Evolutionary conservation across 2,888 invertebrate species (phyloP), one percentile per base, ranked within the genome.

Genomic region (Mycalesis mineus): DNA sequence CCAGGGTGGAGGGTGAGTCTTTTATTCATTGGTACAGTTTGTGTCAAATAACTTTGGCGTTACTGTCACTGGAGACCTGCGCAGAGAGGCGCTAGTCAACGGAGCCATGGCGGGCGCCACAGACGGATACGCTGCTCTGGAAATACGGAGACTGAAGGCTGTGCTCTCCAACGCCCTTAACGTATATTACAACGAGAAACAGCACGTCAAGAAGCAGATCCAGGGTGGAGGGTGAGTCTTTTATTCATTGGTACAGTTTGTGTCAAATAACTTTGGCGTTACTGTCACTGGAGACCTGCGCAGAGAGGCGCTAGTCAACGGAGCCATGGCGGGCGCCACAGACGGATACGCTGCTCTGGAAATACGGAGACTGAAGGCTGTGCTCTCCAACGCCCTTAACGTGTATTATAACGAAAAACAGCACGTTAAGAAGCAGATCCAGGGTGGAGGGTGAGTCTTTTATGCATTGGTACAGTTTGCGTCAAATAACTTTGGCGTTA

Each of bases 351-450:
- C 97, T 2, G 93, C 92, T 84, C 84, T 94, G 53, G 98, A 98
- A 87, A 89, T 92, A 0, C 92, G 94, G 58, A 93, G 95, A 64
- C 88, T 99, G 15, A 94, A 94, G 63, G 95, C 95, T 13, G 94
- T 95, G 68, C 94, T 95, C 68, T 89, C 94, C 0, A 82, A 91
- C 7, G 93, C 96, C 61, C 88, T 99, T 37, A 94, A 95, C 57
- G 92, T 93, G 58, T 99, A 97, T 80, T 99, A 99, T 77, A 95
- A 95, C 41, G 94, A 95, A 31, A 97, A 97, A 78, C 96, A 96
- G 69, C 99, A 99, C 82, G 95, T 97, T 68, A 99, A 99, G 83
- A 97, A 96, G 73, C 96, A 95, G 73, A 93, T 98, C 39, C 96
- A 96, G 75, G 94, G 94, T 31, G 96, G 96, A 69, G 96, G 96